Conservation (phyloP, 23 tunicate species). For the Halocynthia roretzi region DNA sequence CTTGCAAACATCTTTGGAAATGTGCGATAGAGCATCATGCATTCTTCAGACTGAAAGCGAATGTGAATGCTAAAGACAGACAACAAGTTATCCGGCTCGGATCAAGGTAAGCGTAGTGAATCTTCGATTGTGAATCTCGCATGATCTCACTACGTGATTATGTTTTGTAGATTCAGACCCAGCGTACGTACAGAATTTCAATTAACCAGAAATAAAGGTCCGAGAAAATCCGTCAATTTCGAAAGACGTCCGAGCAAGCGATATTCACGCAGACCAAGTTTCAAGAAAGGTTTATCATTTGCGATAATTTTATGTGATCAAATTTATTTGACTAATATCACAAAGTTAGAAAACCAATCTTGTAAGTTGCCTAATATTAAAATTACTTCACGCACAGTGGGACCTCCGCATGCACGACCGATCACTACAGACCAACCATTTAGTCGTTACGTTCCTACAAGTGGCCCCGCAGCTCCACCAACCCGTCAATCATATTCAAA, state of each 20-base stretch:
- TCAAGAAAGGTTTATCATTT: constrained; percentile 39
- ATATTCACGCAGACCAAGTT: constrained; percentile 79
- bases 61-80: constrained; percentile 40
- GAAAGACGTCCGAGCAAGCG: constrained; percentile 82
- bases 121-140: not conserved
- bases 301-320: not conserved
- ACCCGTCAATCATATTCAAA: constrained; percentile 8
- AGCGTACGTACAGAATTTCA: constrained; percentile 82
- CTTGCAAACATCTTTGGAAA: constrained; percentile 97
- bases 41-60: constrained; percentile 76
- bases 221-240: constrained; percentile 72
- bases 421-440: constrained; percentile 72
- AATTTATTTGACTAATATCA: no score
- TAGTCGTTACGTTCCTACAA: constrained; percentile 69
- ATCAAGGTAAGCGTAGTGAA: constrained; percentile 39
- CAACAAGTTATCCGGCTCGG: constrained; percentile 82
- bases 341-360: no score
- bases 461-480: constrained; percentile 94
- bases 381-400: no score
- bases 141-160: not conserved
- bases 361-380: no score
- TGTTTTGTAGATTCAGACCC: constrained; percentile 62
- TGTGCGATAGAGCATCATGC: constrained; percentile 99
- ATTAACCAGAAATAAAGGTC: constrained; percentile 50
- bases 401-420: constrained; percentile 19